Evolutionary conservation across 1,140 invertebrate genomes (phyloP), one percentile per base, ranked within the genome.

Genomic region (Grapholita molesta): DNA sequence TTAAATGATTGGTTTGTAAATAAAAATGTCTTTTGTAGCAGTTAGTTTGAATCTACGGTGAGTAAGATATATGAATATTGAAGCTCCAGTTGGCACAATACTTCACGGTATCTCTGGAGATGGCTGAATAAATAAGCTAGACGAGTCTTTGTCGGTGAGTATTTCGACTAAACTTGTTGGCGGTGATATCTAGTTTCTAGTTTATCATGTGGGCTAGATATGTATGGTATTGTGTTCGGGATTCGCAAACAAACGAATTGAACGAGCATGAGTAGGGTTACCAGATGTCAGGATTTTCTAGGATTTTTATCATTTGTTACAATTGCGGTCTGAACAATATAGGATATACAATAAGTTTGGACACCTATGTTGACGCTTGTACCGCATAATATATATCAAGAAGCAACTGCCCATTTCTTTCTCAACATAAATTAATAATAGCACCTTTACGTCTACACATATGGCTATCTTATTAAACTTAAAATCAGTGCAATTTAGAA

Each of bases 1-100:
- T 61, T 30, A 61, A 61, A 61, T 61, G 12, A 61, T 61, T 28
- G 55, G 28, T 61, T 28, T 28, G 24, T 30, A 15, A 61, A 61
- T 61, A 12, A 61, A 61, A 61, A 61, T 61, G 55, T 61, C 32
- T 61, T 61, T 23, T 48, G 24, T 1, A 0, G 23, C 23, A 18
- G 0, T 61, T 61, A 32, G 30, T 61, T 28, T 61, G 9, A 28
- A 61, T 25, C 30, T 12, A 61, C 0, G 18, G 18, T 42, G n/a
- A 42, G 38, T 6, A n/a, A 15, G 42, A 21, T 48, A 48, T 21
- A 48, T 30, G 7, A 42, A 42, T 42, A 12, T 48, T 48, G n/a
- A 18, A 21, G 42, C 42, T 15, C 6, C 8, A 48, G 12, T 38
- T 38, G 42, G 42, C 42, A 48, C 42, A 48, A 9, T 42, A 15